A percentile compares a stretch with the other conserved stretches of the same genome.
These are phyloP conservation scores for Phymastichus coffea DNA, from an alignment of 1,140 invertebrate species.

Conservation along the genomic window DNA sequence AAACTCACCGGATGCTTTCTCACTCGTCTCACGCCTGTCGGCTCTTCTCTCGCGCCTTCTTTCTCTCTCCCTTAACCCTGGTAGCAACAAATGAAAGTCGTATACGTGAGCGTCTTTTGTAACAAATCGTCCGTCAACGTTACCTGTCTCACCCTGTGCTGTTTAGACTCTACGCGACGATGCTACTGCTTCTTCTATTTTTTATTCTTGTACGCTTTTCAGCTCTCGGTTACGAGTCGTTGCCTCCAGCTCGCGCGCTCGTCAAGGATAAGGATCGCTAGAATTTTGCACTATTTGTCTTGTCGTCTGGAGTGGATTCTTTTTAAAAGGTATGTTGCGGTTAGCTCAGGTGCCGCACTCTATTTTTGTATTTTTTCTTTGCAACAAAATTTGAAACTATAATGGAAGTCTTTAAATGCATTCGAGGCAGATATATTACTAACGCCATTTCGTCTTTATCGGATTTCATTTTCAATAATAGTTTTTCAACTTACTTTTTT, in stretches of 20 bases:
- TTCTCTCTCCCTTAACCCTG: no score
- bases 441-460: no score
- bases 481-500: no score
- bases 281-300: constrained; percentile 12
- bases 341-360: no score
- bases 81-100: constrained; percentile 3
- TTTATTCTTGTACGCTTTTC: neutral
- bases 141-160: neutral
- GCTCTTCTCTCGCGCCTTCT: neutral
- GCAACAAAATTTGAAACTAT: no score
- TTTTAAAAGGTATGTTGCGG: no score
- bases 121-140: constrained; percentile 8
- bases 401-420: no score
- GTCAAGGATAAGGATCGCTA: neutral
- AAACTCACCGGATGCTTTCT: constrained; percentile 2
- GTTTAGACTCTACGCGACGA: neutral
- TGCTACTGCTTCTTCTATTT: no score
- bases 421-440: no score
- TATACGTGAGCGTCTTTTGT: neutral
- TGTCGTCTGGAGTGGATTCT: constrained; percentile 3
- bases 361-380: no score
- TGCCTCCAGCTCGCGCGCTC: neutral
- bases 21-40: neutral
- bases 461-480: no score
- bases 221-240: neutral